Percentiles rank a stretch among this genome's conserved stretches.
phyloP scores from a whole-genome alignment of 2,797 vertebrate species.

The Catharus ustulatus region DNA sequence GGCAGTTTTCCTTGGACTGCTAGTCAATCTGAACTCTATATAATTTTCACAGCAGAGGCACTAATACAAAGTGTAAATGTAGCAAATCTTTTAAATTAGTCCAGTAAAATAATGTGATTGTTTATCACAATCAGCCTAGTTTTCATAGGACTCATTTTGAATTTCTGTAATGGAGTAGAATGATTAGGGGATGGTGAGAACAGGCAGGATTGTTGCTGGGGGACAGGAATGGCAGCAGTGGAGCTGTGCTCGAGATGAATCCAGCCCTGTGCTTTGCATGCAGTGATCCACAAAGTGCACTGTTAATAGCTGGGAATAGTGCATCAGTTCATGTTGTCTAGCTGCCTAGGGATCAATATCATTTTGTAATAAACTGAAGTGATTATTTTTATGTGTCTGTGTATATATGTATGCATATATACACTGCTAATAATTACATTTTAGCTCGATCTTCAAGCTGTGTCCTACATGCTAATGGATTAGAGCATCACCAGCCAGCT shows the following conservation, averaged over 20 bases:
- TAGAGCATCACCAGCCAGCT: not conserved
- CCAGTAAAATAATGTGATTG: not conserved
- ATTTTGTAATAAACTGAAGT: not conserved
- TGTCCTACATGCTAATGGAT: not conserved
- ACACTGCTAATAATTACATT: constrained; percentile 8
- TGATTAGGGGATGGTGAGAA: not conserved
- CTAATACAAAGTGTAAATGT: not conserved
- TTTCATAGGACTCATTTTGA: not conserved
- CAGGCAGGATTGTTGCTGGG: not conserved
- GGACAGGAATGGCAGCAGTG: not conserved
- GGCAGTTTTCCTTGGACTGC: constrained; percentile 19
- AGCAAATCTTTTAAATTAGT: not conserved
- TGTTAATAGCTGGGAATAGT: not conserved
- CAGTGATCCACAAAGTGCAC: not conserved
- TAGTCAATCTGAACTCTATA: not conserved
- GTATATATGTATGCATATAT: not conserved
- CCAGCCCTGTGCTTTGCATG: not conserved
- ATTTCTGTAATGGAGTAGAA: not conserved
- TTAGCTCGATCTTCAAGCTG: not conserved
- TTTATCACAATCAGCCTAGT: not conserved
- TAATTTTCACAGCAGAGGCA: constrained; percentile 9
- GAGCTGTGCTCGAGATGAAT: not conserved
- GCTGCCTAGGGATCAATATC: constrained; percentile 7
- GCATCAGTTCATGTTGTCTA: not conserved
- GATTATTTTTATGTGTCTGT: not conserved